phyloP scores from a whole-genome alignment of 2,113 vertebrate species.

The Entosphenus tridentatus region DNA sequence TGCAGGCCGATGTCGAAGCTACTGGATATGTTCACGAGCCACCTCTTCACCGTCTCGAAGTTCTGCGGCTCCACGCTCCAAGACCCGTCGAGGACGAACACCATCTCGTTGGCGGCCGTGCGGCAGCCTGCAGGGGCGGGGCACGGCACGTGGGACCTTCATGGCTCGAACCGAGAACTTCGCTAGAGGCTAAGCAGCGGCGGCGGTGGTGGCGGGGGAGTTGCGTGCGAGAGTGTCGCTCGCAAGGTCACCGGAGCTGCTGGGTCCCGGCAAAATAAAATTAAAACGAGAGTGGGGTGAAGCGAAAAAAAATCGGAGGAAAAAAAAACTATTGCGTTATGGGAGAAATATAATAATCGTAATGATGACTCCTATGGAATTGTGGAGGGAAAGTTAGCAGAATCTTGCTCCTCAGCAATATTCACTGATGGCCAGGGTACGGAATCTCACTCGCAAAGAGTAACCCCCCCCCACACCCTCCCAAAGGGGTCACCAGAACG shows the following conservation, averaged over 20 bases:
- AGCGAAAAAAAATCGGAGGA: no score
- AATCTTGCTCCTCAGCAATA: no score
- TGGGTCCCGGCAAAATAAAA: not conserved
- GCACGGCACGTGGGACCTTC: not conserved
- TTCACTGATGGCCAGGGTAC: no score
- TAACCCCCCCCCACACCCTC: no score
- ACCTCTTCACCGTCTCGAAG: constrained; percentile 35
- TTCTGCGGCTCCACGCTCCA: constrained; percentile 31
- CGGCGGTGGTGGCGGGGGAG: not conserved
- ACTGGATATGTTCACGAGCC: constrained; percentile 37
- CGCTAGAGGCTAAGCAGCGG: not conserved
- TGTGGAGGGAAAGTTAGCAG: no score
- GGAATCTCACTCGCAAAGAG: no score
- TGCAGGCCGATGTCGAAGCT: constrained; percentile 32
- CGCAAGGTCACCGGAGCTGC: not conserved
- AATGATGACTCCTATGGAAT: no score
- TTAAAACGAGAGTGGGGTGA: not conserved
- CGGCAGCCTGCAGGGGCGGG: constrained; percentile 25
- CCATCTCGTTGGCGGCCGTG: constrained; percentile 37
- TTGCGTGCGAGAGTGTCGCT: not conserved
- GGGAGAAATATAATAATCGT: no score
- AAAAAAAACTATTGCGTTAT: no score
- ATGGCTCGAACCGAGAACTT: not conserved
- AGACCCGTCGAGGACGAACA: constrained; percentile 37
- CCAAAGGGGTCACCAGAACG: no score